phyloP scores from a whole-genome alignment of 92 coral and sea anemone species.

The Zoanthus solanderi region DNA sequence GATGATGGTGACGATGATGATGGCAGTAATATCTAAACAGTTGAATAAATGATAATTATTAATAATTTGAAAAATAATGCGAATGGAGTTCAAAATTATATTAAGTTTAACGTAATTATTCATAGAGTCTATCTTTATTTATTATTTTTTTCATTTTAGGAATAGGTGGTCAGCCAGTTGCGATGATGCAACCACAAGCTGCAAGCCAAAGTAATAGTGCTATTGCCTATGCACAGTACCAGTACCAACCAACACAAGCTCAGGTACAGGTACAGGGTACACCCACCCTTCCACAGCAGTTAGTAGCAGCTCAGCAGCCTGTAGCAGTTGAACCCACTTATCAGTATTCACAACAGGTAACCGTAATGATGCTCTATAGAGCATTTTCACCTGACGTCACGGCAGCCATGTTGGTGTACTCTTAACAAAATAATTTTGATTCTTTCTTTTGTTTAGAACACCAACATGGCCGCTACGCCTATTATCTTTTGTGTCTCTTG shows the following conservation, averaged over 20 bases:
- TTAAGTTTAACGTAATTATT: no score
- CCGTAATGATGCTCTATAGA: not conserved
- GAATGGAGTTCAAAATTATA: not conserved
- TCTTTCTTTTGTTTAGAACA: no score
- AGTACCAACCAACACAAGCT: slow-evolving; percentile 42
- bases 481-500: no score
- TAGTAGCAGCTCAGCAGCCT: slow-evolving; percentile 49
- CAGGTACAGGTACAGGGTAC: slow-evolving; percentile 32
- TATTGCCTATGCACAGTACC: slow-evolving; percentile 54
- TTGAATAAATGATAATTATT: not conserved
- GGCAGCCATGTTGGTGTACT: no score
- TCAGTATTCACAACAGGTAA: slow-evolving; percentile 36
- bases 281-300: slow-evolving; percentile 25
- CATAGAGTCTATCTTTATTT: no score
- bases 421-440: no score
- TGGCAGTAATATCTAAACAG: not conserved
- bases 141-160: not conserved
- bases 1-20: not conserved
- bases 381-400: no score
- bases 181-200: slow-evolving; percentile 28
- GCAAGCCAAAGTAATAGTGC: slow-evolving; percentile 27
- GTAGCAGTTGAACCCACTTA: slow-evolving; percentile 28
- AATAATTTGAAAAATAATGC: not conserved
- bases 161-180: slow-evolving; percentile 43
- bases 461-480: no score